These are phyloP conservation scores for Rhynchotus rufescens DNA, from an alignment of 2,797 vertebrate genomes.

Conservation along the genomic window DNA sequence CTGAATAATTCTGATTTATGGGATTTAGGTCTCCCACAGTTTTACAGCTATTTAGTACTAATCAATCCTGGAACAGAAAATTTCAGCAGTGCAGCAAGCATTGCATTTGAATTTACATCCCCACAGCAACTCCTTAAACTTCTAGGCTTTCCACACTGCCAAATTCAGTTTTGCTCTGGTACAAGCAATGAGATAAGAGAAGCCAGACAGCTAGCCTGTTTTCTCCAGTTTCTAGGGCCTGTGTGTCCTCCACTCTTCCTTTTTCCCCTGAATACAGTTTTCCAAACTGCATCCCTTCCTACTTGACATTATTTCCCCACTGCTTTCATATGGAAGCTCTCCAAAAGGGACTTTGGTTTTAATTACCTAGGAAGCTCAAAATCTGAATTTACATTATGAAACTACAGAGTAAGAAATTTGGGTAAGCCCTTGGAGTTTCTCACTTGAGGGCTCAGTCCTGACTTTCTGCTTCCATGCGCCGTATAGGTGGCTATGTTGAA, in stretches of 20 bases:
- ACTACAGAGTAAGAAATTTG: not conserved
- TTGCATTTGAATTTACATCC: not conserved
- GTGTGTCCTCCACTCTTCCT: not conserved
- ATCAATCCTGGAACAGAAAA: constrained; percentile 22
- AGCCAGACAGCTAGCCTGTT: not conserved
- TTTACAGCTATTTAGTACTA: not conserved
- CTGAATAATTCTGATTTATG: not conserved
- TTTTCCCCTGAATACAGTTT: not conserved
- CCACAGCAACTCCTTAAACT: not conserved
- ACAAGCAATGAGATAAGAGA: not conserved
- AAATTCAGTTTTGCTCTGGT: not conserved
- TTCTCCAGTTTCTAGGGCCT: not conserved
- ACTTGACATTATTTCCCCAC: not conserved
- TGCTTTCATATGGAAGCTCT: not conserved
- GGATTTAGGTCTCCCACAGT: not conserved
- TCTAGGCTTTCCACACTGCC: not conserved
- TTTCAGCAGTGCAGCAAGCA: constrained; percentile 31
- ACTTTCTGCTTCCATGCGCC: not conserved
- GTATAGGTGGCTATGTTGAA: not conserved
- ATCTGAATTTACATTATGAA: not conserved
- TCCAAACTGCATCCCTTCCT: not conserved
- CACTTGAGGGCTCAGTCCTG: not conserved
- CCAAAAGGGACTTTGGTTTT: not conserved
- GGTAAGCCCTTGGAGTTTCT: not conserved
- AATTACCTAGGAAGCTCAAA: not conserved